Base-by-base conservation (phyloP, 2,888 invertebrate genomes). In the Caenorhabditis sulstoni region DNA sequence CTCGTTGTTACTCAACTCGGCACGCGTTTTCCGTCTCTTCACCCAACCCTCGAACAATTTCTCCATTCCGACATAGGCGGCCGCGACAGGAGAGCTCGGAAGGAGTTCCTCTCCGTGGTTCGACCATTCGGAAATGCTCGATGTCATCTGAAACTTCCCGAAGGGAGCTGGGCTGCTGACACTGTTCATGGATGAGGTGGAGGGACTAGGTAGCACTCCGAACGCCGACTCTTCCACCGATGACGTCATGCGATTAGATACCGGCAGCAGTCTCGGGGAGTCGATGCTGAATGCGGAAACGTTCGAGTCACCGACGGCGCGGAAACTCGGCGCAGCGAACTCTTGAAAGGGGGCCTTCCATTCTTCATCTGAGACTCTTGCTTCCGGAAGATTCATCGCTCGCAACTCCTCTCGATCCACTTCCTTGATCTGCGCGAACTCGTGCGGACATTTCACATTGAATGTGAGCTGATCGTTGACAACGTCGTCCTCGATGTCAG, bases 1-100 rank as follows among this genome's bases (percentile, higher is more conserved):
- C 22, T 82, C 84, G 20, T 74, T 59, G 0, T 73, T 71, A 23
- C 67, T 78, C 39, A 85, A 59, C 61, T 86, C 86, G 5, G 80
- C 82, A 0, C 78, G 39, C 9, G 85, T 86, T 74, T 86, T 86
- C 74, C 86, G 66, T 47, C 86, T 62, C 29, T 81, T 70, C 11
- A 84, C 81, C 86, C 86, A 86, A 78, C 86, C 86, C 75, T 86
- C 86, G 64, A 86, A 85, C 7, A 78, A 44, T 52, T 83, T 83
- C 39, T 84, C 82, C 65, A 73, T 79, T 49, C 59, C 53, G 1
- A 58, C 37, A n/a, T 79, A 70, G 22, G 62, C 67, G 3, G 74
- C 73, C 3, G 67, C 22, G 9, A 67, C 29, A 1, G 79, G 79
- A 0, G 79, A 79, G 8, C 74, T 68, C 0, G 79, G 79, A 3